Base-by-base conservation (phyloP, 2,888 invertebrate genomes). In the Gonocerus acuteangulatus region DNA sequence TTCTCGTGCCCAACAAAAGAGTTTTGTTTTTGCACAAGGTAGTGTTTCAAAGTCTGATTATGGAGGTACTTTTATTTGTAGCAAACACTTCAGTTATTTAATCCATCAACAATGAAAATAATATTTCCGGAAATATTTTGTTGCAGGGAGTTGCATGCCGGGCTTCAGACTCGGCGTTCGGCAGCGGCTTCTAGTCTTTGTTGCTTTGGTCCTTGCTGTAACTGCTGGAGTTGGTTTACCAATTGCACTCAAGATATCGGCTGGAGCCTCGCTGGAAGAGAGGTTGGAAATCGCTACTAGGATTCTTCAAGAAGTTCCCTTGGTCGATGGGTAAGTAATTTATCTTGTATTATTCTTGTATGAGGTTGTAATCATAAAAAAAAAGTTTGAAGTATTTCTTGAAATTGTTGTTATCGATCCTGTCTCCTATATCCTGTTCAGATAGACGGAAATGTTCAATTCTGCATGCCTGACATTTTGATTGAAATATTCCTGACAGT, bases 151-250 rank as follows among this genome's bases (percentile, higher is more conserved):
- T 48, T 66, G 61, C 48, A 59, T 65, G 39, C 57, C 62, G 11
- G 66, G 65, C 9, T 66, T 62, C 44, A 45, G 59, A 4, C 45
- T 66, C n/a, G 62, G 65, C 42, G 77, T 79, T 69, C 82, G 83
- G 66, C 86, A 87, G 68, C 87, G 87, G 86, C 83, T 86, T 75
- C 84, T 86, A 70, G 85, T 88, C 70, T 83, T 85, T 64, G 83
- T 85, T 66, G 81, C 87, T 67, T 81, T 88, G 68, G 77, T 88
- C 71, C 80, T 88, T 69, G 87, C 87, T 54, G 87, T 87, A 60
- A 85, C 87, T 64, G 87, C 87, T 58, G 87, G 87, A 70, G 87
- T 88, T 65, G 87, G 87, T 21, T 87, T 88, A 21, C 88, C 88
- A 6, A 78, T 88, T 70, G 87, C 87, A 56, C 78, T 88, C 72